Conservation (phyloP, 2,797 vertebrate species). For the Enoplosus armatus region DNA sequence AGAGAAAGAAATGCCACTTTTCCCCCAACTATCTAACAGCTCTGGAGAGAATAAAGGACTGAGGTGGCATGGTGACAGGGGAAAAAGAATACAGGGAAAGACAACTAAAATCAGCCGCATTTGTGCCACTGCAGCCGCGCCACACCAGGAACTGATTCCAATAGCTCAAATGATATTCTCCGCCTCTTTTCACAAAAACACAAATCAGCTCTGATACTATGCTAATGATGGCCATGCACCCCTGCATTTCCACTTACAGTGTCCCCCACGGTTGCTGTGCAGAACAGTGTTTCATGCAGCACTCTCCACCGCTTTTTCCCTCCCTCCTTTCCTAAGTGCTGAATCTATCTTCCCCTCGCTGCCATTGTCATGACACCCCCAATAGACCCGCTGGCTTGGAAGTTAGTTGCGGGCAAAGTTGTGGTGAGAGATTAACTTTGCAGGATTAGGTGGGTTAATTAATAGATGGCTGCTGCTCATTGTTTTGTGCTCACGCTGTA, state of each 20-base stretch:
- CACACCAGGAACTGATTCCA: conserved; percentile 49
- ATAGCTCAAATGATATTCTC: conserved; percentile 66
- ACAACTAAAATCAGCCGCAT: conserved; percentile 65
- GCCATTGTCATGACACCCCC: conserved; percentile 83
- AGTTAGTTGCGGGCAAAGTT: conserved; percentile 87
- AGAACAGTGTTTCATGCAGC: conserved; percentile 54
- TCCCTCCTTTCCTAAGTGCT: conserved; percentile 72
- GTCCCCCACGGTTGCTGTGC: conserved; percentile 64
- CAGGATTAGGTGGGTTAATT: conserved; percentile 90
- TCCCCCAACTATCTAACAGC: conserved; percentile 62
- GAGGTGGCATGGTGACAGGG: conserved; percentile 40
- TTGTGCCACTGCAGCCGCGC: conserved; percentile 49
- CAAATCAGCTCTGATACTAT: conserved; percentile 75
- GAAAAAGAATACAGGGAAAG: conserved; percentile 43
- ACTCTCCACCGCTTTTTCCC: conserved; percentile 41
- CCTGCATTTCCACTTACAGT: conserved; percentile 67
- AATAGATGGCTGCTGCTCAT: conserved; percentile 90
- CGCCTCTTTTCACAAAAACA: conserved; percentile 75
- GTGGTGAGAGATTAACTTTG: conserved; percentile 87
- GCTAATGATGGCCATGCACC: conserved; percentile 76
- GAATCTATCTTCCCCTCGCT: conserved; percentile 75
- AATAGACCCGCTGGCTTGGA: conserved; percentile 81
- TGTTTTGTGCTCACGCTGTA: conserved; percentile 86
- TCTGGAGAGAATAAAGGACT: conserved; percentile 66
- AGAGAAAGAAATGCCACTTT: conserved; percentile 72